Base-by-base conservation (phyloP, 2,888 invertebrate species). In the Pseudococcus longispinus region DNA sequence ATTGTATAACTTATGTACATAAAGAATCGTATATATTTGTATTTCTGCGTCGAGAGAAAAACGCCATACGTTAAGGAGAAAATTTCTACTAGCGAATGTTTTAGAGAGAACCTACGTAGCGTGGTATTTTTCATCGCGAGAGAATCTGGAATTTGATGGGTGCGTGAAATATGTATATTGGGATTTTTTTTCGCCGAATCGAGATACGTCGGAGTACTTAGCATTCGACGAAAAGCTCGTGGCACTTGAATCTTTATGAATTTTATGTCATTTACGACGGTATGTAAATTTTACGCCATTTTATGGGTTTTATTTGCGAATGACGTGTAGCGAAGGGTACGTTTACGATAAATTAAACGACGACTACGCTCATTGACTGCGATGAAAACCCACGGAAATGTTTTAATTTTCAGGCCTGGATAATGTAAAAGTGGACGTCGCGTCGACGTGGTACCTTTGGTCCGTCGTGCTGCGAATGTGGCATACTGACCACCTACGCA, bases 311-410 rank as follows among this genome's bases (percentile, higher is more conserved):
- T 37, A 37, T 46, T 46, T 15, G 26, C 65, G 37, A 37, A 4
- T 26, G 23, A 23, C 65, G 23, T 26, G n/a, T n/a, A n/a, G n/a
- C n/a, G 26, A 8, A 60, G 1, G 13, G 20, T 26, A 8, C 65
- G 65, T 18, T 15, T 18, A 20, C 60, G 20, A 60, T 60, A 65
- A 70, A 70, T 70, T 70, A 70, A 70, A 70, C 32, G 9, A 23
- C 20, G 55, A 70, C 32, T 1, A 23, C 23, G 60, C 60, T 29
- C 70, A 29, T 26, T 70, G 70, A 26, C 70, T 15, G 26, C n/a
- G n/a, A n/a, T 26, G 51, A 70, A 70, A 70, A 70, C 5, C 70
- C 70, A 70, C 70, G 29, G 29, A 70, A 70, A 70, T 70, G 70
- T 70, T 70, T 70, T 29, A 29, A 70, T 70, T 70, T 70, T 23